Conservation (phyloP, 1,140 invertebrate genomes). For the Calycopis cecrops region DNA sequence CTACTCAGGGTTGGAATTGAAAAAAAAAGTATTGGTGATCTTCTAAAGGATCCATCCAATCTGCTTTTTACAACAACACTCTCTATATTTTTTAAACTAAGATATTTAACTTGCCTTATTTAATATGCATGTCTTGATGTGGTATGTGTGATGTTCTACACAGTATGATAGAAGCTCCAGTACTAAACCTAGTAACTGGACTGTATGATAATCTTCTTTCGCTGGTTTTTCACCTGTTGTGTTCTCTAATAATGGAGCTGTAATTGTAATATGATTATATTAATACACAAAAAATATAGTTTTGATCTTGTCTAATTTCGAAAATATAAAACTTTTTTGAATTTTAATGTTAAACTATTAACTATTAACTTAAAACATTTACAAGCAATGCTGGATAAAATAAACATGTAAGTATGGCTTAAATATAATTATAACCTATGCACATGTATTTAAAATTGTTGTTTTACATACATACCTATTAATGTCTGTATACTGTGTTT, state of each 20-base stretch:
- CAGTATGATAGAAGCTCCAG: slow-evolving; percentile 98
- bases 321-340: too few species aligned
- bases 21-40: too few species aligned
- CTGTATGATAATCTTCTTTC: slow-evolving; percentile 96
- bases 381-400: too few species aligned
- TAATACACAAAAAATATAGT: too few species aligned
- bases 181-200: slow-evolving; percentile 95
- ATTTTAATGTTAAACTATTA: too few species aligned
- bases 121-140: slow-evolving; percentile 98
- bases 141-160: slow-evolving; percentile 99
- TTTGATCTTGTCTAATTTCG: too few species aligned
- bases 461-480: slow-evolving; percentile 80
- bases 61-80: too few species aligned
- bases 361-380: too few species aligned
- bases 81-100: too few species aligned
- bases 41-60: too few species aligned
- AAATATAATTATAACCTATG: background rate
- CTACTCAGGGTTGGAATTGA: too few species aligned
- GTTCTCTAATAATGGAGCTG: slow-evolving; percentile 92
- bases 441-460: background rate
- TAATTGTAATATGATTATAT: slow-evolving; percentile 25
- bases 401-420: too few species aligned
- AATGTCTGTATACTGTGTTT: slow-evolving; percentile 97
- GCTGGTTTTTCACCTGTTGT: slow-evolving; percentile 89
- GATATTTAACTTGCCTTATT: slow-evolving; percentile 85